phyloP scores from a whole-genome alignment of 1,140 invertebrate genomes.

The Ceratina japonica region DNA sequence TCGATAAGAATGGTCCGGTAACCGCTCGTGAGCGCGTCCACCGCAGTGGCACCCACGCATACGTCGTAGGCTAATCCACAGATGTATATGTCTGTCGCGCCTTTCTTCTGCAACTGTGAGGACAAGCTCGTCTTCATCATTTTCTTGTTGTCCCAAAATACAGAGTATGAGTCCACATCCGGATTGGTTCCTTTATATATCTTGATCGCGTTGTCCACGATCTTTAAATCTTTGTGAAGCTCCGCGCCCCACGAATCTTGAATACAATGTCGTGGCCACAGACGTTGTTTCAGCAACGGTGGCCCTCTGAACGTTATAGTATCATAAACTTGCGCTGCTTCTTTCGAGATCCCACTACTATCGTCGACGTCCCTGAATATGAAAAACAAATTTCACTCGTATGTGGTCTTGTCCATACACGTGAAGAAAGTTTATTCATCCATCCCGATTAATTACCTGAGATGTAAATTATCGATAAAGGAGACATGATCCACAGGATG shows the following conservation, averaged over 20 bases:
- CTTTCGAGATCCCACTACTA: constrained; percentile 75
- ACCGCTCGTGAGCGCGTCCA: constrained; percentile 91
- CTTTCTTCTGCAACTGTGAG: constrained; percentile 87
- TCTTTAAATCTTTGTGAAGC: constrained; percentile 93
- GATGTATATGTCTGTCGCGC: constrained; percentile 95
- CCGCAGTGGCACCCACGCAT: constrained; percentile 95
- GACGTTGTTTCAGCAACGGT: constrained; percentile 88
- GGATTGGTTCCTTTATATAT: constrained; percentile 97
- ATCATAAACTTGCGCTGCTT: constrained; percentile 91
- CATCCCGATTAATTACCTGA: constrained; percentile 67
- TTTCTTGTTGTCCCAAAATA: constrained; percentile 98
- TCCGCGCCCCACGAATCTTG: constrained; percentile 97
- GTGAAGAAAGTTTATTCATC: background rate
- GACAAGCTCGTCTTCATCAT: constrained; percentile 92
- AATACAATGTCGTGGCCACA: constrained; percentile 98
- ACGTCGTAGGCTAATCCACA: constrained; percentile 98
- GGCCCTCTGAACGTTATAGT: constrained; percentile 95
- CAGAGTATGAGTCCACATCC: constrained; percentile 97
- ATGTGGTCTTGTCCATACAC: background rate
- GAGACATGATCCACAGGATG: constrained; percentile 98
- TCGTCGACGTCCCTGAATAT: constrained; percentile 71
- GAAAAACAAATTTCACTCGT: background rate
- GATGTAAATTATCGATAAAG: constrained; percentile 94
- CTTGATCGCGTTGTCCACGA: constrained; percentile 87
- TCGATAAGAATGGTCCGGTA: constrained; percentile 94